Evolutionary conservation across 2,797 vertebrate genomes (phyloP).

Genomic region (Crocodylus rhombifer): DNA sequence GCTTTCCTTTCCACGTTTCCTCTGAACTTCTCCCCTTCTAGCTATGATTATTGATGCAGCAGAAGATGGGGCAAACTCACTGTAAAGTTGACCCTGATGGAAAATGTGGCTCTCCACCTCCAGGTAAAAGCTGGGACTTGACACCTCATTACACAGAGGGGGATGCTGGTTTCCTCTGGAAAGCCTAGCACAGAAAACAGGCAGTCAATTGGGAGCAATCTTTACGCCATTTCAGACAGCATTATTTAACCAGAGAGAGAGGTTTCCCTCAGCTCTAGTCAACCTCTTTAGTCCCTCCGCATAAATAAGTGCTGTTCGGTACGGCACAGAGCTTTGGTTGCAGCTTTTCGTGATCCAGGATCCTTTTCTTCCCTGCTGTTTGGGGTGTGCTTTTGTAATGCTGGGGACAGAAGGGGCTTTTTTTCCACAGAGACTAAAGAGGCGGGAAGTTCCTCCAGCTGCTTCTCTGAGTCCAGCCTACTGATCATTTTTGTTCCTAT

Average conservation of each 20-base stretch:
- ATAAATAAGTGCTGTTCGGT: fast-evolving
- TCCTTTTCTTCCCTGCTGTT: fast-evolving
- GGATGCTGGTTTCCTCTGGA: background rate
- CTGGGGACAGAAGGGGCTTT: fast-evolving
- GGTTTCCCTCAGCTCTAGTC: fast-evolving
- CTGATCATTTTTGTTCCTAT: no score
- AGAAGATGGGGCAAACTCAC: background rate
- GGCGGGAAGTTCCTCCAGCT: background rate
- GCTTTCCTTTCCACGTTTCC: background rate
- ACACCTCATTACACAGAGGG: fast-evolving
- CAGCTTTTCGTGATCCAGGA: fast-evolving
- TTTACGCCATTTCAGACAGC: background rate
- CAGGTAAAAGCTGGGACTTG: background rate
- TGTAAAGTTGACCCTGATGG: background rate
- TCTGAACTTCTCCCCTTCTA: background rate
- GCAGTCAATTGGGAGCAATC: background rate
- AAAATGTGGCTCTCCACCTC: fast-evolving
- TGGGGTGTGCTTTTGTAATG: fast-evolving
- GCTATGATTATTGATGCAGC: background rate
- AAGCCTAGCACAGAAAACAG: background rate
- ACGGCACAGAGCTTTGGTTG: background rate
- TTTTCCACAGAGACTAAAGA: fast-evolving
- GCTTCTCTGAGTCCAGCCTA: background rate
- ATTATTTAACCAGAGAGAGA: fast-evolving
- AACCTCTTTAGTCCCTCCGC: background rate